phyloP scores from a whole-genome alignment of 2,113 vertebrate species.

The Gobius niger region DNA sequence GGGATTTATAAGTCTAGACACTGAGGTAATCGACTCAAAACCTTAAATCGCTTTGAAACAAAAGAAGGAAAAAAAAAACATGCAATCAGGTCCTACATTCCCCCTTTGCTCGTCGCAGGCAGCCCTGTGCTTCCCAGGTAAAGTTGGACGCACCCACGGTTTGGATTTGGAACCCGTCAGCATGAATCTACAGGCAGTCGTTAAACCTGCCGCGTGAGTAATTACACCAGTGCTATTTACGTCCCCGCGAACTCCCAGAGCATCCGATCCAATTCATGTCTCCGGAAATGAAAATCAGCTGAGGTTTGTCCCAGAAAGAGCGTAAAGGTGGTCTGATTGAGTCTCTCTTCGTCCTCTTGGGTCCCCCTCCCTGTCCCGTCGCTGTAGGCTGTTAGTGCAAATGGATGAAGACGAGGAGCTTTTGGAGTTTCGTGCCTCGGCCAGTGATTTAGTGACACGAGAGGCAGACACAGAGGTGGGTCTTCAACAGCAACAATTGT shows the following conservation, averaged over 20 bases:
- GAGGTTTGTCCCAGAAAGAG: constrained; percentile 36
- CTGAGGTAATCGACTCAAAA: constrained; percentile 72
- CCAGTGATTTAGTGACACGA: constrained; percentile 81
- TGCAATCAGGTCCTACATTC: neutral
- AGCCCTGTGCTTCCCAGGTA: constrained; percentile 68
- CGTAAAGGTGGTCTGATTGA: constrained; percentile 42
- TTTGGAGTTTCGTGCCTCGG: constrained; percentile 78
- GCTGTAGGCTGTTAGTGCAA: constrained; percentile 80
- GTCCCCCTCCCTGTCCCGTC: neutral
- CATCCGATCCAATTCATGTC: constrained; percentile 41
- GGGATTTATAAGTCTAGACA: constrained; percentile 88
- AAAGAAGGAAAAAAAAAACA: neutral
- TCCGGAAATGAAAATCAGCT: constrained; percentile 48
- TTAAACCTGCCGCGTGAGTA: constrained; percentile 81
- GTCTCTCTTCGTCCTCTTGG: constrained; percentile 36
- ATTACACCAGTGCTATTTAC: constrained; percentile 42
- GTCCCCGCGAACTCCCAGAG: constrained; percentile 11
- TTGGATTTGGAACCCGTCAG: constrained; percentile 75
- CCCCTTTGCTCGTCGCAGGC: constrained; percentile 63
- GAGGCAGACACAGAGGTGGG: constrained; percentile 61
- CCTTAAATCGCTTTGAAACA: neutral
- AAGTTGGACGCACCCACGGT: constrained; percentile 74
- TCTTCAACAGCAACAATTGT: neutral
- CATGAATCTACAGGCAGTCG: constrained; percentile 74
- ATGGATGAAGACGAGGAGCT: constrained; percentile 73